These are phyloP conservation scores for Cinclus cinclus DNA, from an alignment of 2,113 vertebrate genomes.

Conservation along the genomic window DNA sequence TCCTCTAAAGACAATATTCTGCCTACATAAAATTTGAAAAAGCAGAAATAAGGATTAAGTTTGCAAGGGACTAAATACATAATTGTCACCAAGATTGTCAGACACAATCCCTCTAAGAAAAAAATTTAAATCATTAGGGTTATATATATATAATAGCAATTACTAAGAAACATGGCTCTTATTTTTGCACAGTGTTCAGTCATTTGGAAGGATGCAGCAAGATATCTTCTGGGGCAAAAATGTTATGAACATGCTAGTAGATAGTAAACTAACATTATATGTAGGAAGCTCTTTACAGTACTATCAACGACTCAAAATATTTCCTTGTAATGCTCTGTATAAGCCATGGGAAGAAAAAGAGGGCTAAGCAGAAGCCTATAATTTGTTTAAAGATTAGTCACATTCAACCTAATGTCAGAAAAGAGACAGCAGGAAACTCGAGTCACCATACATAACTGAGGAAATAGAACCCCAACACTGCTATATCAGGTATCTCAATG, in stretches of 20 bases:
- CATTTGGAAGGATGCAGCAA: background rate
- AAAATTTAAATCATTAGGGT: background rate
- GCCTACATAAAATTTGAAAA: background rate
- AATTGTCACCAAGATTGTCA: background rate
- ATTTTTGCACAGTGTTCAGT: background rate
- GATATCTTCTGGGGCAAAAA: background rate
- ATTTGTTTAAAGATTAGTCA: background rate
- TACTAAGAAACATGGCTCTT: background rate
- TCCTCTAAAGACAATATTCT: background rate
- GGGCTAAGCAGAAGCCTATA: background rate
- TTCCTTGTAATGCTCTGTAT: background rate
- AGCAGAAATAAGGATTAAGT: background rate
- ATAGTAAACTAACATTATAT: background rate
- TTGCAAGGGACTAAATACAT: background rate
- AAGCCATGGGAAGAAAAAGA: background rate
- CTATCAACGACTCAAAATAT: background rate
- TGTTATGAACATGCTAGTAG: background rate
- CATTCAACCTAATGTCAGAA: background rate
- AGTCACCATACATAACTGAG: background rate
- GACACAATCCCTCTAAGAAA: background rate
- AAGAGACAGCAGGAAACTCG: background rate
- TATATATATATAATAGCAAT: background rate
- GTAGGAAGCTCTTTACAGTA: background rate
- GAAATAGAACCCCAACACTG: background rate
- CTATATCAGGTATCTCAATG: background rate